phyloP scores from a whole-genome alignment of 1,140 invertebrate species.

The Aleiodes sp. region DNA sequence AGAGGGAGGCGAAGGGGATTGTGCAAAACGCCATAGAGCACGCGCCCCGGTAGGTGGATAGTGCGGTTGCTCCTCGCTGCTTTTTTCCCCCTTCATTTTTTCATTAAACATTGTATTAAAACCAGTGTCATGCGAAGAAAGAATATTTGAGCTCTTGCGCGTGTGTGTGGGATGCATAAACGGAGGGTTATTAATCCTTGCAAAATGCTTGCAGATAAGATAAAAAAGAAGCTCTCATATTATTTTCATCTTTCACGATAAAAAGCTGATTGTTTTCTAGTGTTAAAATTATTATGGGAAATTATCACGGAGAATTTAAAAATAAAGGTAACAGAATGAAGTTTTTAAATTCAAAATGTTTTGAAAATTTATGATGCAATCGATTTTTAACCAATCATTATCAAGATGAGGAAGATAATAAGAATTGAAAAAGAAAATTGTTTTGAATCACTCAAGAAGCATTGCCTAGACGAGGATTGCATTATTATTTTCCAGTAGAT shows the following conservation, averaged over 20 bases:
- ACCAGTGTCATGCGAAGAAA: conserved; percentile 4
- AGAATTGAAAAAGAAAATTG: too few relatives aligned
- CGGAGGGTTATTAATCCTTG: conserved; percentile 29
- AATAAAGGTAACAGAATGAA: too few relatives aligned
- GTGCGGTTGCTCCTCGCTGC: conserved; percentile 10
- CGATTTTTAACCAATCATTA: too few relatives aligned
- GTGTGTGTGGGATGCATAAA: conserved; percentile 15
- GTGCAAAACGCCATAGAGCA: conserved; percentile 14
- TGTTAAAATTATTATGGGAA: too few relatives aligned
- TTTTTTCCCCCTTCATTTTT: neutral
- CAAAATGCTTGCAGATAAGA: conserved; percentile 31
- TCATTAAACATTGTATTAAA: too few relatives aligned
- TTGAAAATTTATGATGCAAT: too few relatives aligned
- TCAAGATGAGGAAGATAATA: too few relatives aligned
- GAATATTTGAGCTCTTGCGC: neutral
- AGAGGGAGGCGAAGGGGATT: conserved; percentile 23
- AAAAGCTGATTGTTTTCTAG: neutral
- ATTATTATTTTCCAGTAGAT: too few relatives aligned
- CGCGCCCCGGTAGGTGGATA: conserved; percentile 36
- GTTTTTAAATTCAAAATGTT: too few relatives aligned
- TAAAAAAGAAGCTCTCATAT: conserved; percentile 1
- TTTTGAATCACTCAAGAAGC: too few relatives aligned
- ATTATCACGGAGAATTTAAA: too few relatives aligned
- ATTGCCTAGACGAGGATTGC: too few relatives aligned
- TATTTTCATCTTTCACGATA: neutral